phyloP scores from a whole-genome alignment of 2,797 vertebrate species.

The Dallia pectoralis region DNA sequence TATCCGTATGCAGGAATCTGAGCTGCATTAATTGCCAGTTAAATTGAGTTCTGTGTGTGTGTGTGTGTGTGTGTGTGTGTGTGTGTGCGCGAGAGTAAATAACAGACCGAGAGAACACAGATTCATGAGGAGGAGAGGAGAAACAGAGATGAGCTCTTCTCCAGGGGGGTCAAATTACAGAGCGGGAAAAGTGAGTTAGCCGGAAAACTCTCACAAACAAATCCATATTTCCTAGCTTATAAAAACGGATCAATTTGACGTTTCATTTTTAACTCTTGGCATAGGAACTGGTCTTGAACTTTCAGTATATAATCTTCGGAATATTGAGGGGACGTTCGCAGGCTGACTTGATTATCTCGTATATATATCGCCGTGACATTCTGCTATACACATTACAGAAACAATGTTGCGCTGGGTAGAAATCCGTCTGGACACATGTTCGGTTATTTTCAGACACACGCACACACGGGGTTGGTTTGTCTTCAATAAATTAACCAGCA shows the following conservation, averaged over 20 bases:
- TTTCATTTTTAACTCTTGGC: background rate
- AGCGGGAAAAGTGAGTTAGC: conserved; percentile 1
- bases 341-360: background rate
- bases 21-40: conserved; percentile 44
- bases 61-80: conserved; percentile 2
- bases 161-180: conserved; percentile 20
- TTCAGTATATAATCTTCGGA: background rate
- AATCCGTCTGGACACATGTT: too few relatives aligned
- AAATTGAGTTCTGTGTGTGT: conserved; percentile 27
- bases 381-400: conserved; percentile 3
- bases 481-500: too few relatives aligned
- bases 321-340: background rate
- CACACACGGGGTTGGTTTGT: too few relatives aligned
- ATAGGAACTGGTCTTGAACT: background rate
- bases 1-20: conserved; percentile 27
- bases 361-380: background rate
- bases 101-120: conserved; percentile 3
- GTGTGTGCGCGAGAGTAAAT: conserved; percentile 6
- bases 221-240: background rate
- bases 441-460: too few relatives aligned
- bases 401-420: too few relatives aligned
- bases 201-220: background rate
- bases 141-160: conserved; percentile 5
- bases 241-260: background rate
- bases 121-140: background rate